Base-by-base conservation (phyloP, 2,888 invertebrate genomes). In the Pseudococcus viburni region DNA sequence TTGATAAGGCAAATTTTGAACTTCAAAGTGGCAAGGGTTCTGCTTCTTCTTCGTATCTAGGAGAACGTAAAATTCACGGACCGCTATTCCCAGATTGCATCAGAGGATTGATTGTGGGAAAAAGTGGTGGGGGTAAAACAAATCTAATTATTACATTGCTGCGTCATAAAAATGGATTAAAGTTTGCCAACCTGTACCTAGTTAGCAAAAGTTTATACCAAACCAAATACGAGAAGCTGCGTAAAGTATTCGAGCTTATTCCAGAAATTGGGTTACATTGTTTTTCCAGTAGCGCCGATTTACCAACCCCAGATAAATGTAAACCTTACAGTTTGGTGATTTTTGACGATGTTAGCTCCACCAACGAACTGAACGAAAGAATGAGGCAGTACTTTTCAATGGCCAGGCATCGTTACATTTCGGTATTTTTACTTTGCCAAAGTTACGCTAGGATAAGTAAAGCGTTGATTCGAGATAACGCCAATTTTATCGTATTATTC, bases 341-440 rank as follows among this genome's bases (percentile, higher is more conserved):
- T 84, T 92, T 92, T 89, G 91, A 92, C 89, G 91, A 92, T 90
- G 90, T 92, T 26, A 90, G 90, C 22, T 91, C 91, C 59, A 91
- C 91, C 12, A 90, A 91, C 26, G 90, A 90, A 77, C 89, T 90
- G 73, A 90, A 90, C 51, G 90, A 91, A 19, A 89, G 90, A 89
- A 84, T 89, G 9, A 17, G 59, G 2, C 6, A 59, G 8, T 91
- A 90, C 89, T 91, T 91, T 89, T 90, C 90, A 90, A 91, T 91
- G 90, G 91, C 91, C 9, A 90, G 91, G 26, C 91, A 91, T 90
- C 90, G 90, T 7, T 46, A 90, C 46, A 90, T 91, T n/a, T 91
- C 91, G 88, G 89, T 90, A 88, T 91, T 91, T 89, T 91, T 91
- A 90, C 89, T 91, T 46, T 90, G 90, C 87, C 91, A 91, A 90